These are phyloP conservation scores for Prenolepis imparis DNA, from an alignment of 2,888 invertebrate species.

Conservation along the genomic window DNA sequence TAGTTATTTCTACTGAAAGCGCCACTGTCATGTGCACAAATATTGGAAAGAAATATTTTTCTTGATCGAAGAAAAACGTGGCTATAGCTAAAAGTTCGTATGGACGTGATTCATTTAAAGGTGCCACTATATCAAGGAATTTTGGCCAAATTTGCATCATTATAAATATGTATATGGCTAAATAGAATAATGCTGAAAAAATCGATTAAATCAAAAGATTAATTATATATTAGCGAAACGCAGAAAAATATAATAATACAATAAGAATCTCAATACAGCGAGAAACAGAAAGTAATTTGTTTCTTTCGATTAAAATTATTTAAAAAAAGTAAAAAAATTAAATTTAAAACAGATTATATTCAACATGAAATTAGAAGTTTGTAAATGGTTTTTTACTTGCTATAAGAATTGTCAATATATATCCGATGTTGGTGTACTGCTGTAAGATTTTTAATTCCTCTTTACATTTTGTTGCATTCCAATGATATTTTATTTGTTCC, in stretches of 20 bases:
- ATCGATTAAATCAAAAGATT: not conserved
- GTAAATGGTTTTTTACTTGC: slow-evolving; percentile 6
- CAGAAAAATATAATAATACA: not conserved
- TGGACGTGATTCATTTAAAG: slow-evolving; percentile 52
- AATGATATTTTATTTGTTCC: slow-evolving; percentile 24
- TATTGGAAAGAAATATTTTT: slow-evolving; percentile 45
- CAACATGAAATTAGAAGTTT: not conserved
- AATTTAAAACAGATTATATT: not conserved
- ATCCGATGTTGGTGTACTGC: not conserved
- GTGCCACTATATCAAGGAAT: slow-evolving; percentile 43
- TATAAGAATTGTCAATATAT: not conserved
- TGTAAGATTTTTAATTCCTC: slow-evolving; percentile 48
- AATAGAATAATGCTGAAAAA: not conserved
- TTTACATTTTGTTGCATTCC: not conserved
- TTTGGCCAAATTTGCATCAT: slow-evolving; percentile 34
- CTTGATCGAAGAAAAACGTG: slow-evolving; percentile 40
- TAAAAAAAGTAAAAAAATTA: not conserved
- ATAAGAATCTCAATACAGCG: not conserved
- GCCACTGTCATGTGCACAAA: slow-evolving; percentile 29
- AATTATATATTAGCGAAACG: not conserved
- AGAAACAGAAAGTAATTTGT: not conserved
- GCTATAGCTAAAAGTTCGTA: slow-evolving; percentile 17
- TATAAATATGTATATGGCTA: not conserved
- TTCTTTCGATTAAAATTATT: not conserved
- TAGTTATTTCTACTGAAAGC: not conserved